phyloP scores from a whole-genome alignment of 1,140 invertebrate genomes.

The Mesaphorura yosii region DNA sequence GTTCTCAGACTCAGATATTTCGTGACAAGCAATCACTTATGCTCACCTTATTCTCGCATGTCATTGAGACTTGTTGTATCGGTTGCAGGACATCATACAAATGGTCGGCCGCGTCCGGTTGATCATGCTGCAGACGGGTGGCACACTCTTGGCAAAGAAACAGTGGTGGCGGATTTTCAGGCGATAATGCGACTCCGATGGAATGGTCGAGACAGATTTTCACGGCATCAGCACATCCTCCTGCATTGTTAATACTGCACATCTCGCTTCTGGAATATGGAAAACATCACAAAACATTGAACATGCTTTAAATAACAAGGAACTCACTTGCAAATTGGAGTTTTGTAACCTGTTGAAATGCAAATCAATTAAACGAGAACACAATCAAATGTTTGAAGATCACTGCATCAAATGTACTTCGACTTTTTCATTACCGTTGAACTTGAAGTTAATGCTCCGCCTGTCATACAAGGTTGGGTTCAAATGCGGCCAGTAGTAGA shows the following conservation, averaged over 20 bases:
- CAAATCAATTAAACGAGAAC: background rate
- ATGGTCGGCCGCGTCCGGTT: slow-evolving; percentile 57
- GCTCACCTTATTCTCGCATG: slow-evolving; percentile 79
- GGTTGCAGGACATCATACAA: slow-evolving; percentile 85
- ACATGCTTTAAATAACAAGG: no score
- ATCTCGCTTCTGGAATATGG: no score
- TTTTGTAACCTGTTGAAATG: slow-evolving; percentile 17
- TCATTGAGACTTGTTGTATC: slow-evolving; percentile 83
- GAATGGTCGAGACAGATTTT: slow-evolving; percentile 84
- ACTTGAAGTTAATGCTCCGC: slow-evolving; percentile 74
- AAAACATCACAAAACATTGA: no score
- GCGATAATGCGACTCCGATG: slow-evolving; percentile 58
- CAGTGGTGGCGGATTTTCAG: slow-evolving; percentile 77
- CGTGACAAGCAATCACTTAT: background rate
- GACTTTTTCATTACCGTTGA: slow-evolving; percentile 53
- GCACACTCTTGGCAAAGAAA: slow-evolving; percentile 95
- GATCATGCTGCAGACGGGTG: slow-evolving; percentile 62
- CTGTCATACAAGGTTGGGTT: slow-evolving; percentile 87
- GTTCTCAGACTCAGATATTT: background rate
- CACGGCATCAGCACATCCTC: slow-evolving; percentile 54
- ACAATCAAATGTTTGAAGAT: background rate
- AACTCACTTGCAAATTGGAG: slow-evolving; percentile 18
- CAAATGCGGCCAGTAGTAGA: slow-evolving; percentile 98
- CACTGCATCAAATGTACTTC: background rate
- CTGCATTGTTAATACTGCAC: slow-evolving; percentile 30